Base-by-base conservation (phyloP, 2,113 vertebrate genomes). In the Leiothrix lutea region DNA sequence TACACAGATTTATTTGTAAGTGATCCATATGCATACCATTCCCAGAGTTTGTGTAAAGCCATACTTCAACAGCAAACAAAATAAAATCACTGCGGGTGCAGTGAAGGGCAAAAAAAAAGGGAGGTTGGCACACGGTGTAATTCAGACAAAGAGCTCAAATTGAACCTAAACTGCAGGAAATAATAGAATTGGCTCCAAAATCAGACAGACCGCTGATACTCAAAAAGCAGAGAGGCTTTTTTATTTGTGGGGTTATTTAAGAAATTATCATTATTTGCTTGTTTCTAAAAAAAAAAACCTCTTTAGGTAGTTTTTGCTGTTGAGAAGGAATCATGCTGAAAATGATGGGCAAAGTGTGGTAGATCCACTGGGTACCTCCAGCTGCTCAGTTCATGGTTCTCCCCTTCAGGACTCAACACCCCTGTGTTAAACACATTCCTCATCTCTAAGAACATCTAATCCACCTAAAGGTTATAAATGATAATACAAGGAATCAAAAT, bases 1-100 rank as follows among this genome's bases (percentile, higher is more conserved):
- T 78, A 92, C 67, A 90, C 93, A 94, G 93, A 94, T 92, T 93
- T 94, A 96, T 96, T 83, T 92, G 57, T 78, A 86, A 81, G 92
- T 42, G 69, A 92, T 95, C 92, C 82, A 84, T 90, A 96, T 75
- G 90, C 94, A 93, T 18, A 67, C 44, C 75, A 51, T 88, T 88
- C 67, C 85, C 62, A 33, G 47, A 80, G 79, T 86, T 62, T 80
- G 71, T 18, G 53, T 58, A 51, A 74, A 86, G 88, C 77, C 82
- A 56, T 31, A 66, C 51, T 80, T 90, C 71, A 86, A 40, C 1
- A 58, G 67, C 82, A 93, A 88, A 56, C 47, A 57, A 54, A 82
- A 67, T 62, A 33, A 78, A 73, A 80, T 40, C 60, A 18, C 62
- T 71, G 13, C 0, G 61, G 62, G 38, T 36, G 65, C 15, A 24